A percentile compares a stretch with the other conserved stretches of the same genome.
Conservation (phyloP, 2,888 invertebrate genomes). For the Griposia aprilina region DNA sequence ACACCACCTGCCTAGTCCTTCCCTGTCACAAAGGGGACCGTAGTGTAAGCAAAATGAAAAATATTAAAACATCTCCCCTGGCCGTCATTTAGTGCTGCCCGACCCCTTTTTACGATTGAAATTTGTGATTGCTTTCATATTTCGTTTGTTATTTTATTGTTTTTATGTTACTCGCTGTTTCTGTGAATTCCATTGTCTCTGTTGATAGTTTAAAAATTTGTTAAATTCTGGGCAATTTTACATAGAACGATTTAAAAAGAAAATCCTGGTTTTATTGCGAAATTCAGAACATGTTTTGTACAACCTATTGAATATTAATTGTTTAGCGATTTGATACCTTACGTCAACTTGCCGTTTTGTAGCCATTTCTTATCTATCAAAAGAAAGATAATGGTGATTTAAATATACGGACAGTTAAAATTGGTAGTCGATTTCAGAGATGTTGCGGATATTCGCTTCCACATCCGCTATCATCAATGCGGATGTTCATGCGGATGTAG, state of each 20-base stretch:
- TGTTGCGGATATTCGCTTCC: no score
- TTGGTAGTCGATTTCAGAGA: background rate
- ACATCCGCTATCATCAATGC: no score
- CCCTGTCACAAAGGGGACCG: constrained; percentile 46
- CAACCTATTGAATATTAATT: background rate
- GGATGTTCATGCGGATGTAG: no score
- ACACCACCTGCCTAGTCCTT: constrained; percentile 28
- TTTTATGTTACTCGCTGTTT: background rate
- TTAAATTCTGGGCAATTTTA: background rate
- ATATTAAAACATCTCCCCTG: constrained; percentile 66
- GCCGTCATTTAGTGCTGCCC: constrained; percentile 38
- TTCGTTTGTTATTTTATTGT: constrained; percentile 30
- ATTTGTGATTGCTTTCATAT: constrained; percentile 64
- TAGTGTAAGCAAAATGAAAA: constrained; percentile 65
- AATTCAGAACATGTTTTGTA: background rate
- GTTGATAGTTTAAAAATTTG: constrained; percentile 1
- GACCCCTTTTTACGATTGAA: constrained; percentile 62
- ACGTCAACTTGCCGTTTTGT: background rate
- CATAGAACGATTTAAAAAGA: background rate
- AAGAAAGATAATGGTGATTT: background rate
- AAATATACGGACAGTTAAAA: background rate
- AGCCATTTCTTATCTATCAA: background rate
- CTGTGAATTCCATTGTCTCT: background rate
- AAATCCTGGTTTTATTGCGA: background rate
- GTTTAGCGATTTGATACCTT: background rate